phyloP scores from a whole-genome alignment of 2,797 vertebrate species.

The Urocyon cinereoargenteus region DNA sequence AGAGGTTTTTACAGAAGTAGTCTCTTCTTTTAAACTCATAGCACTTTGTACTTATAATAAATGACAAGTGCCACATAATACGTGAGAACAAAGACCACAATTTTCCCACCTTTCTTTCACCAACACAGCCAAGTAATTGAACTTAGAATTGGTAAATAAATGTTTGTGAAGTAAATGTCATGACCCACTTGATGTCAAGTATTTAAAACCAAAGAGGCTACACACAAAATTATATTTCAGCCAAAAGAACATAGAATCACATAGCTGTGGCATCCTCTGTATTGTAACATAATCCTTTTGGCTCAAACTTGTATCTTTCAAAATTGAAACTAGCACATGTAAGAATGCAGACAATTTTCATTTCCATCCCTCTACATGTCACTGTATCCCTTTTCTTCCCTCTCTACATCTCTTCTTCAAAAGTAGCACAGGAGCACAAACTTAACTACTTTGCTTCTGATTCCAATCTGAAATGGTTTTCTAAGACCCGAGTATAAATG shows the following conservation, averaged over 20 bases:
- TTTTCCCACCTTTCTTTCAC: not conserved
- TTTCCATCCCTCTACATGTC: not conserved
- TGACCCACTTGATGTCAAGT: not conserved
- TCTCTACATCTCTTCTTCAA: not conserved
- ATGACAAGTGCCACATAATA: not conserved
- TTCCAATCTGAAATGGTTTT: conserved; percentile 28
- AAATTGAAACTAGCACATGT: not conserved
- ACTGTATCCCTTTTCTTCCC: not conserved
- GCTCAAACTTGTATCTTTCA: not conserved
- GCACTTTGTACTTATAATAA: not conserved
- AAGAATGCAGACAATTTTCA: not conserved
- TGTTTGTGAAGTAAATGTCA: conserved; percentile 6
- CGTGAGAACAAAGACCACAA: not conserved
- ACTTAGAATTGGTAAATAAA: conserved; percentile 18
- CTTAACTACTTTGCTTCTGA: not conserved
- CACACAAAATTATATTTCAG: conserved; percentile 4
- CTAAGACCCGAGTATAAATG: not conserved
- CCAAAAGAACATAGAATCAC: conserved; percentile 28
- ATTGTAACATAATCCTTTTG: not conserved
- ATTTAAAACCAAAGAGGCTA: not conserved
- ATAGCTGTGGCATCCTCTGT: not conserved
- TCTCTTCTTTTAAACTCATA: not conserved
- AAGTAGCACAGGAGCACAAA: not conserved
- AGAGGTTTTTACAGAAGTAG: not conserved
- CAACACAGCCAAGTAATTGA: conserved; percentile 37